Evolutionary conservation across 2,888 invertebrate genomes (phyloP).

Genomic region (Hanleya hanleyi): DNA sequence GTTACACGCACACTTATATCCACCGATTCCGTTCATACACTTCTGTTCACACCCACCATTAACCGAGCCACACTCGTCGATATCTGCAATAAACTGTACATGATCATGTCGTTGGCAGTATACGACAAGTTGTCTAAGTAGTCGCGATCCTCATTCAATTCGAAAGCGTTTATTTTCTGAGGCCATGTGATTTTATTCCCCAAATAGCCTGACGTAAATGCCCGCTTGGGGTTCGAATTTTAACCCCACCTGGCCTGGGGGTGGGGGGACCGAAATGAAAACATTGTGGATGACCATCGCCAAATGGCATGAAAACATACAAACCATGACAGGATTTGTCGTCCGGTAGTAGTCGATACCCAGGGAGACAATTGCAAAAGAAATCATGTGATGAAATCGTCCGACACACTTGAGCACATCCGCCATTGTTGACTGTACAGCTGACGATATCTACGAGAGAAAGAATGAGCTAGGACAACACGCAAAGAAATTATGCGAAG

Average conservation of each 20-base stretch:
- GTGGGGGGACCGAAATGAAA: too few species aligned
- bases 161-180: too few species aligned
- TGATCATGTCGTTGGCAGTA: too few species aligned
- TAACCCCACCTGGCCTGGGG: too few species aligned
- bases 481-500: too few species aligned
- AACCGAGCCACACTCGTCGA: conserved; percentile 14
- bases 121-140: too few species aligned
- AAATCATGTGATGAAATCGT: conserved; percentile 20
- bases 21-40: conserved; percentile 14
- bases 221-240: too few species aligned
- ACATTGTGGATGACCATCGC: too few species aligned
- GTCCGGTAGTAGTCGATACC: conserved; percentile 24
- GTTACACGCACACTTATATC: conserved; percentile 15
- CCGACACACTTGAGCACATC: conserved; percentile 5
- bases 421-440: conserved; percentile 2
- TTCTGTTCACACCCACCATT: conserved; percentile 22
- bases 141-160: too few species aligned
- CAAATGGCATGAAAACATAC: not conserved
- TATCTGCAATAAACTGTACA: conserved; percentile 9
- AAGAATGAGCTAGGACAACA: not conserved
- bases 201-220: too few species aligned
- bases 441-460: not conserved
- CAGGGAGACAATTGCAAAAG: conserved; percentile 29
- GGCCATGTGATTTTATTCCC: too few species aligned
- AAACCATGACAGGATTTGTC: conserved; percentile 33